phyloP scores from a whole-genome alignment of 2,888 invertebrate genomes.

The Acleris sparsana region DNA sequence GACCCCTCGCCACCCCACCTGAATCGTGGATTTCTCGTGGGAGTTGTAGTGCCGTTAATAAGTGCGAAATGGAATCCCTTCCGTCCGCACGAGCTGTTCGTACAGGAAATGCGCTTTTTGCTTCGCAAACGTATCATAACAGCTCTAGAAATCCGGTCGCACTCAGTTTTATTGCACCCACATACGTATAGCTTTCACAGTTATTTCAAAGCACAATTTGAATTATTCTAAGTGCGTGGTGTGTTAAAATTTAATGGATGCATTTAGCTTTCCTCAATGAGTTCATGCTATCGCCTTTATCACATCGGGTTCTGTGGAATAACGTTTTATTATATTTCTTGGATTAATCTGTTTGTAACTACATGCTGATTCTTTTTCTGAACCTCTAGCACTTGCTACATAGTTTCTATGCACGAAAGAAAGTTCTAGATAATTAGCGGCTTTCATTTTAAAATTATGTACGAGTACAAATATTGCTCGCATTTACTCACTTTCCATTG shows the following conservation, averaged over 20 bases:
- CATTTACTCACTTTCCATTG: constrained; percentile 41
- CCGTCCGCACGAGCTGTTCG: constrained; percentile 40
- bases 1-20: constrained; percentile 67
- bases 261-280: constrained; percentile 25
- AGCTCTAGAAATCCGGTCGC: constrained; percentile 44
- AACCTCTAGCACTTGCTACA: constrained; percentile 20
- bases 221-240: constrained; percentile 35
- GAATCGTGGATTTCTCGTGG: constrained; percentile 71
- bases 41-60: constrained; percentile 66
- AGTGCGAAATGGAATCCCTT: constrained; percentile 60
- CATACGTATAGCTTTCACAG: constrained; percentile 46
- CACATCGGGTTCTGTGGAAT: constrained; percentile 6
- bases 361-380: no score
- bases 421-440: constrained; percentile 53
- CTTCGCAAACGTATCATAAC: constrained; percentile 40
- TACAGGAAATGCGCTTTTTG: constrained; percentile 51
- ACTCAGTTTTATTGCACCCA: constrained; percentile 41
- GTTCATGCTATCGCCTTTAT: constrained; percentile 15
- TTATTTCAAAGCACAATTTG: constrained; percentile 42
- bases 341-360: neutral
- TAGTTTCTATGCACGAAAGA: constrained; percentile 53
- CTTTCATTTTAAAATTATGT: constrained; percentile 52
- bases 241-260: constrained; percentile 28
- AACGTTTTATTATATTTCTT: constrained; percentile 5
- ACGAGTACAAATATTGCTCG: constrained; percentile 32